These are phyloP conservation scores for Noturus placidus DNA, from an alignment of 2,113 vertebrate genomes.

Conservation along the genomic window DNA sequence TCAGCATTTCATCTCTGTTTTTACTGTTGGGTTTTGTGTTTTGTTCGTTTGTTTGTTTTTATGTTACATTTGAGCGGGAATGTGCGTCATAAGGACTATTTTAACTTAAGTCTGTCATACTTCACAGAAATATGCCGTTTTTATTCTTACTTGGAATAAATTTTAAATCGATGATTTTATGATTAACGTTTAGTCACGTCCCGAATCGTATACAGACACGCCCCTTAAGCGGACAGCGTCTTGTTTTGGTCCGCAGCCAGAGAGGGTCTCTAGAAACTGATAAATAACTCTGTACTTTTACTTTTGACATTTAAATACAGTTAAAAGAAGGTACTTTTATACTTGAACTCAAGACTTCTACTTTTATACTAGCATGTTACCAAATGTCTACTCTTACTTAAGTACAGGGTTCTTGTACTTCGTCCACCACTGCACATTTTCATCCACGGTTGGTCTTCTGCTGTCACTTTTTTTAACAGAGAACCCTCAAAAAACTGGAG, in stretches of 20 bases:
- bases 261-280: not conserved
- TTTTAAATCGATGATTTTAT: not conserved
- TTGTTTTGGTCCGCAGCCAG: not conserved
- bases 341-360: not conserved
- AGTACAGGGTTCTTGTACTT: not conserved
- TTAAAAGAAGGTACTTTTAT: not conserved
- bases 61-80: no score
- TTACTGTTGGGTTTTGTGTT: no score
- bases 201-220: not conserved
- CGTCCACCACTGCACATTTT: no score
- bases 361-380: not conserved
- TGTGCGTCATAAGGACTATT: no score
- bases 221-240: not conserved
- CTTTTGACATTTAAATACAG: not conserved
- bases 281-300: not conserved
- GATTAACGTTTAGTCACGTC: not conserved
- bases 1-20: no score
- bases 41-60: no score
- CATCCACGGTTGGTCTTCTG: not conserved
- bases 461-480: not conserved
- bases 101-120: not conserved
- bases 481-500: not conserved
- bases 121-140: not conserved
- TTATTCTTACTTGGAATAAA: not conserved
- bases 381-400: not conserved